Percentiles rank a stretch among this genome's conserved stretches.
Conservation (phyloP, 2,888 invertebrate species). For the Saturnia pavonia region DNA sequence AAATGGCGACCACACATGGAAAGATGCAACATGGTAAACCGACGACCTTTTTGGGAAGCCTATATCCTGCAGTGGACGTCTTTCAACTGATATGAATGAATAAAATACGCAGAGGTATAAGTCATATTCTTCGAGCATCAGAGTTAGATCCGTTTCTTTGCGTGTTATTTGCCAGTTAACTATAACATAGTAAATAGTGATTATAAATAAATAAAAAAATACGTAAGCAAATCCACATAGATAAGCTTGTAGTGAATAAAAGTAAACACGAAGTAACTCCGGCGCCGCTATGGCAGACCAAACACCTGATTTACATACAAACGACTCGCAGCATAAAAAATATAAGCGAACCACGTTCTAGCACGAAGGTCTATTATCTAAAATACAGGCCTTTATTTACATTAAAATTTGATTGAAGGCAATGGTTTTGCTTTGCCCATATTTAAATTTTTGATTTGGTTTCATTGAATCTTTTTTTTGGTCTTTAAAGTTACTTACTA, state of each 20-base stretch:
- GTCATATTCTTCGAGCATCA: too few relatives aligned
- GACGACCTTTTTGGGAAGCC: too few relatives aligned
- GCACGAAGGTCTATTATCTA: slow-evolving; percentile 10
- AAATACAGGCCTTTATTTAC: slow-evolving; percentile 12
- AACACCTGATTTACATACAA: slow-evolving; percentile 22
- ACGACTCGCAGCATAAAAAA: slow-evolving; percentile 14
- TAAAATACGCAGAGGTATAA: too few relatives aligned
- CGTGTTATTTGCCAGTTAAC: too few relatives aligned
- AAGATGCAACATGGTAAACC: too few relatives aligned
- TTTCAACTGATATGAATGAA: background rate
- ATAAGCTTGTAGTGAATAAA: slow-evolving; percentile 2
- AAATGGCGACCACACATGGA: too few relatives aligned
- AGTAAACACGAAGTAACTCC: slow-evolving; percentile 1
- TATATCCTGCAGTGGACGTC: too few relatives aligned
- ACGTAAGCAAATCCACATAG: background rate
- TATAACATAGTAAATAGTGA: too few relatives aligned
- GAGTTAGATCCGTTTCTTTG: too few relatives aligned
- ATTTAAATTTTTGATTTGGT: background rate
- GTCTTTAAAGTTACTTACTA: background rate
- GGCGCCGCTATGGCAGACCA: slow-evolving; percentile 14
- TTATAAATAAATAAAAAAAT: background rate
- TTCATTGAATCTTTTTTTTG: background rate
- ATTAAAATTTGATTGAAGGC: background rate
- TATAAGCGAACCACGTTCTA: slow-evolving; percentile 16
- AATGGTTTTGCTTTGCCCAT: background rate